Evolutionary conservation across 2,113 vertebrate species (phyloP).

Genomic region (Cervus canadensis): DNA sequence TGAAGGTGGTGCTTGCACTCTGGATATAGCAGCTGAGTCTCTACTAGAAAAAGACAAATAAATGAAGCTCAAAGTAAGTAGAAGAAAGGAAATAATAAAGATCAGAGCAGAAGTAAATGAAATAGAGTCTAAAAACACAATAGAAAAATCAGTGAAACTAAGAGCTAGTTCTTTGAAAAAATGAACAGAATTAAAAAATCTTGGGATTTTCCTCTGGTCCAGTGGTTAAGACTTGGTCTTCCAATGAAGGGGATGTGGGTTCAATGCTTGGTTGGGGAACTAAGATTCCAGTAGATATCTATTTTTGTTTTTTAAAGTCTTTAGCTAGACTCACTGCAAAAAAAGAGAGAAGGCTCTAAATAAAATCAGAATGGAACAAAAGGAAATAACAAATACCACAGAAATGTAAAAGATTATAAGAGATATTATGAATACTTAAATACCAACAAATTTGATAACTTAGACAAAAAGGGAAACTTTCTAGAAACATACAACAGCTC

Average conservation of each 20-base stretch:
- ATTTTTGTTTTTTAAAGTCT: not conserved
- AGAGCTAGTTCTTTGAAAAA: not conserved
- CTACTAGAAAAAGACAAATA: not conserved
- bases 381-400: not conserved
- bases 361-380: not conserved
- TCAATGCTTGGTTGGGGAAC: not conserved
- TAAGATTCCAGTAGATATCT: not conserved
- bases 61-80: not conserved
- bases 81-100: not conserved
- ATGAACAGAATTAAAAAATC: not conserved
- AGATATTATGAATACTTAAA: not conserved
- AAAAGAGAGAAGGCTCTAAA: not conserved
- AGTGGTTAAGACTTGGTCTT: not conserved
- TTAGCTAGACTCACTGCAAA: not conserved
- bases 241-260: not conserved
- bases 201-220: not conserved
- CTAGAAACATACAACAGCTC: not conserved
- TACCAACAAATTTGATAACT: not conserved
- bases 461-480: not conserved
- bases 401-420: not conserved
- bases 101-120: not conserved
- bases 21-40: not conserved
- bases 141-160: not conserved
- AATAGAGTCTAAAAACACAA: not conserved
- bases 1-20: not conserved